Evolutionary conservation across 1,140 invertebrate species (phyloP), one percentile per base, ranked within the genome.

Genomic region (Trichonephila clavata): DNA sequence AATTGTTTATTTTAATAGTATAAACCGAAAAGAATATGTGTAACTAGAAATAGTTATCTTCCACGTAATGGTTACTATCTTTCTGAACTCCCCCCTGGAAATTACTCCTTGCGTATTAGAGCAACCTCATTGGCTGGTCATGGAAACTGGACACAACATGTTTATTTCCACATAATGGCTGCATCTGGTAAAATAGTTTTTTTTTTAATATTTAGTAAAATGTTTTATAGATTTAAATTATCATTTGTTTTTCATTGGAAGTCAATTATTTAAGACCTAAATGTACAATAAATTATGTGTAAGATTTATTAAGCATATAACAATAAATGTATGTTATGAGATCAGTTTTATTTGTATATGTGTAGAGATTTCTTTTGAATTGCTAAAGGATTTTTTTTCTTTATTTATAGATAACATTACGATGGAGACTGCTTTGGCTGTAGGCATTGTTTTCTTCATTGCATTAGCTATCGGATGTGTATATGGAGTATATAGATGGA

Each of bases 61-160:
- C 94, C 95, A 50, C 92, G 94, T n/a, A 95, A 95, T 32, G 95
- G 95, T 16, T 95, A 96, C 94, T 95, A 94, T 10, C 94, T 95
- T 94, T 90, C 93, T 43, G 96, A 97, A 94, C 95, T 99, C 0
- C 95, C 96, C 24, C 96, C 98, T 89, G 99, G 98, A 6, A 98
- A 98, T 95, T 99, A 99, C 95, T 98, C 97, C 24, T 95, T 98
- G 20, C 96, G 96, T 90, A 96, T 99, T 0, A 96, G 97, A 60
- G 98, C 98, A 21, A 97, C 97, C 50, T 98, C 98, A 6, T 96
- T 99, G 80, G 97, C 97, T 39, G 97, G 97, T 13, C 96, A 97
- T 86, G 98, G 98, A 18, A 97, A 97, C 77, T 97, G 97, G 94
- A 97, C 98, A 0, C 94, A 96, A 10, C 94, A 96, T 1, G 95